Conservation (phyloP, 2,797 vertebrate species). For the Sciaenops ocellatus region DNA sequence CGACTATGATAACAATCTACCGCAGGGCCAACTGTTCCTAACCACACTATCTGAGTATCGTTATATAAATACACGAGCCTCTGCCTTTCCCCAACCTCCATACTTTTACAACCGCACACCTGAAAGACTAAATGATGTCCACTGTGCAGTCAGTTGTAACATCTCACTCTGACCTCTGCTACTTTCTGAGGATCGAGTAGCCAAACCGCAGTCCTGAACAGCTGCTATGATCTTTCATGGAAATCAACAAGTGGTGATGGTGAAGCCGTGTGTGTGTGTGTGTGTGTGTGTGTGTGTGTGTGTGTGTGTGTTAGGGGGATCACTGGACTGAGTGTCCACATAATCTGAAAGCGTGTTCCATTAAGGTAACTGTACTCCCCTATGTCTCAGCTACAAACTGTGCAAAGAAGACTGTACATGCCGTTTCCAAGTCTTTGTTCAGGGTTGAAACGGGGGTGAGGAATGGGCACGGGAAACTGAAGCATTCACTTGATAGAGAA, state of each 20-base stretch:
- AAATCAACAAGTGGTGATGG: slow-evolving; percentile 77
- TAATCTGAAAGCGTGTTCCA: slow-evolving; percentile 39
- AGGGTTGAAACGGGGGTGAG: slow-evolving; percentile 7
- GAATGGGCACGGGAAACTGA: not conserved
- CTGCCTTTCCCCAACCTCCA: slow-evolving; percentile 46
- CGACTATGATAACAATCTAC: slow-evolving; percentile 76
- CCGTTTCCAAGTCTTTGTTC: slow-evolving; percentile 11
- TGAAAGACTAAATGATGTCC: slow-evolving; percentile 70
- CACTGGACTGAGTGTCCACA: slow-evolving; percentile 36
- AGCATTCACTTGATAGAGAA: slow-evolving; percentile 1
- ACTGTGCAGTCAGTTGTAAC: slow-evolving; percentile 58
- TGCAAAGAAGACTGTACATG: slow-evolving; percentile 10
- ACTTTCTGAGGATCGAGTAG: slow-evolving; percentile 76
- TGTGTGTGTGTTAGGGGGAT: slow-evolving; percentile 39
- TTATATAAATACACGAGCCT: slow-evolving; percentile 68
- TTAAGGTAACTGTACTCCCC: slow-evolving; percentile 29
- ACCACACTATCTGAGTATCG: slow-evolving; percentile 60
- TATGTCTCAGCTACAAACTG: slow-evolving; percentile 21
- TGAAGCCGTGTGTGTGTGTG: slow-evolving; percentile 32
- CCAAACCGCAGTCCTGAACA: slow-evolving; percentile 77
- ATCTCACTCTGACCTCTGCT: slow-evolving; percentile 76
- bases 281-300: slow-evolving; percentile 15
- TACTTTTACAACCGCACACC: slow-evolving; percentile 68
- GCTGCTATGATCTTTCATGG: slow-evolving; percentile 85
- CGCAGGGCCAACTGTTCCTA: slow-evolving; percentile 71